Percentiles rank a stretch among this genome's conserved stretches.
phyloP scores from a whole-genome alignment of 92 coral and sea anemone genomes.

The Actinernus sp. region DNA sequence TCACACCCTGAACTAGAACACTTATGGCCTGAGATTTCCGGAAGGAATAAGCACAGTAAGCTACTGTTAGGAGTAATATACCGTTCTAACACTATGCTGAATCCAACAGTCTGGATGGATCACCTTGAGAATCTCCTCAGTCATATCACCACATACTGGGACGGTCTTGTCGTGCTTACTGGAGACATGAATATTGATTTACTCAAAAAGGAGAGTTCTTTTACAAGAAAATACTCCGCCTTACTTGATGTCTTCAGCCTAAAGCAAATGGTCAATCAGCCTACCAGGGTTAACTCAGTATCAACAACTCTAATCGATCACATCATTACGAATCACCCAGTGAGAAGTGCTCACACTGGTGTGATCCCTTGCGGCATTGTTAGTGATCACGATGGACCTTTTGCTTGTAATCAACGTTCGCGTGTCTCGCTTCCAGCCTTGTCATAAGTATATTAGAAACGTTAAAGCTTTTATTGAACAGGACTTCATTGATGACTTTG shows the following conservation, averaged over 20 bases:
- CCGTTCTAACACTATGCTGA: slow-evolving; percentile 46
- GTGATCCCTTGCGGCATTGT: slow-evolving; percentile 52
- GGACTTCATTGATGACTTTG: not conserved
- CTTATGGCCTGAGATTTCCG: slow-evolving; percentile 55
- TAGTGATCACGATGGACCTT: slow-evolving; percentile 52
- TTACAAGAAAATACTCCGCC: slow-evolving; percentile 19
- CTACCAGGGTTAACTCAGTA: slow-evolving; percentile 19
- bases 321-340: slow-evolving; percentile 26
- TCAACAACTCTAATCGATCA: slow-evolving; percentile 33
- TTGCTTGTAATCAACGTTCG: too few relatives aligned
- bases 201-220: slow-evolving; percentile 1
- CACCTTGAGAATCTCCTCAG: slow-evolving; percentile 23
- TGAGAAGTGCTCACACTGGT: slow-evolving; percentile 29
- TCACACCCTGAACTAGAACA: slow-evolving; percentile 50
- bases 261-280: slow-evolving; percentile 20
- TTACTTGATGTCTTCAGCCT: slow-evolving; percentile 7
- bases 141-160: slow-evolving; percentile 47
- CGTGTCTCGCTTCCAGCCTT: too few relatives aligned
- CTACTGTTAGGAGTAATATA: slow-evolving; percentile 60
- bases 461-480: too few relatives aligned
- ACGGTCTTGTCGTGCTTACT: slow-evolving; percentile 56
- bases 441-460: too few relatives aligned
- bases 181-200: slow-evolving; percentile 62
- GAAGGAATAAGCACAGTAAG: slow-evolving; percentile 48
- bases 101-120: slow-evolving; percentile 42